A percentile compares a stretch with the other conserved stretches of the same genome.
These are phyloP conservation scores for Phataginus tricuspis DNA, from an alignment of 2,797 vertebrate genomes.

Conservation along the genomic window DNA sequence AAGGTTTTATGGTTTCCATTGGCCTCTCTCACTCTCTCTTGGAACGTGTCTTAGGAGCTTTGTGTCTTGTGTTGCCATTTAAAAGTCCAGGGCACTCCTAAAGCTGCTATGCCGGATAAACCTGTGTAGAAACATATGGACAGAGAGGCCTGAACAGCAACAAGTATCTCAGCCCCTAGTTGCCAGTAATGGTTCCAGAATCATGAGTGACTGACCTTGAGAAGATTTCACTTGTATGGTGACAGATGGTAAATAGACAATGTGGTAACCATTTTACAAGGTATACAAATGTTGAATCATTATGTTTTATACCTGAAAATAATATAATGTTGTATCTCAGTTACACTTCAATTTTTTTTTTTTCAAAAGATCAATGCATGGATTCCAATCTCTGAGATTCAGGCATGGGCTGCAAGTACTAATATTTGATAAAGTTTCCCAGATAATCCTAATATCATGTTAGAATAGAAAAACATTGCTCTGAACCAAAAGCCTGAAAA, in stretches of 20 bases:
- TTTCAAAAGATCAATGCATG: background rate
- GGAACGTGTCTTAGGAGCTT: background rate
- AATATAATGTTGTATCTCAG: too few species aligned
- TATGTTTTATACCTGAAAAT: too few species aligned
- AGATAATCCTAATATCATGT: background rate
- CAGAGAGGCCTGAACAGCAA: background rate
- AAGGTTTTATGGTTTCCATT: background rate
- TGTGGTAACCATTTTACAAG: too few species aligned
- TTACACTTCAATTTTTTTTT: background rate
- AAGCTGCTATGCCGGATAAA: background rate
- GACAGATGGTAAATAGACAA: too few species aligned
- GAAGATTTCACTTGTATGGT: background rate
- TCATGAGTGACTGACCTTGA: background rate
- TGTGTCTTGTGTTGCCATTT: background rate
- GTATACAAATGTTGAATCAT: too few species aligned
- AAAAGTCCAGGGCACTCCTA: background rate
- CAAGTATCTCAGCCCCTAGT: background rate
- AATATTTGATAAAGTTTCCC: background rate
- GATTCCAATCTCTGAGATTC: background rate
- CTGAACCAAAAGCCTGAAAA: background rate
- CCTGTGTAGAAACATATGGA: background rate
- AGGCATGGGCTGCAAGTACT: background rate
- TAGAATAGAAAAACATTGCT: background rate
- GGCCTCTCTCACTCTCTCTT: background rate
- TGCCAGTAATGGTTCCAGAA: background rate